phyloP scores from a whole-genome alignment of 2,113 vertebrate genomes.

The Nyctibius bracteatus region DNA sequence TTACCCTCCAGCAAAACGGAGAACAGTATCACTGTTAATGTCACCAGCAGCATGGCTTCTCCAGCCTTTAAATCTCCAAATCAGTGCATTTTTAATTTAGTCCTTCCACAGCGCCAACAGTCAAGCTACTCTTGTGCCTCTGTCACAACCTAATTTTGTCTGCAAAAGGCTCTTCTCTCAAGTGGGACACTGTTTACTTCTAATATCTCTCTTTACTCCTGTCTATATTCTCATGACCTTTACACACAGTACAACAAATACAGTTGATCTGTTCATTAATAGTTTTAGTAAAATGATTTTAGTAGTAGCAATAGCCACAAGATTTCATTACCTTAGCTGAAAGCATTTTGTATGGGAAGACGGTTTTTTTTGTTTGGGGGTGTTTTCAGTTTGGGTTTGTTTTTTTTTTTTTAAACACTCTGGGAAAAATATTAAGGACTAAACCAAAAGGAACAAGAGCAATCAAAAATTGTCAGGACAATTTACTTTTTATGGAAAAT shows the following conservation, averaged over 20 bases:
- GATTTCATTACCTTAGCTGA: not conserved
- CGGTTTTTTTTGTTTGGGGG: not conserved
- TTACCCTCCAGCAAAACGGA: not conserved
- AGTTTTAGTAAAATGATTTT: not conserved
- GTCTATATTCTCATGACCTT: not conserved
- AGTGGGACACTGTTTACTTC: not conserved
- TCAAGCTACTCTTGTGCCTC: not conserved
- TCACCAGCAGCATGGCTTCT: not conserved
- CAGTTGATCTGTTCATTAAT: not conserved
- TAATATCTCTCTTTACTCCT: not conserved
- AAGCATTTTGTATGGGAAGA: not conserved
- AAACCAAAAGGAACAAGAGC: not conserved
- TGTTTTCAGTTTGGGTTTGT: not conserved
- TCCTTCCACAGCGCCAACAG: not conserved
- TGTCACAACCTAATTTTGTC: not conserved
- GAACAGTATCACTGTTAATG: not conserved
- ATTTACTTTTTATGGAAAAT: not conserved
- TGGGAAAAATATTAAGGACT: not conserved
- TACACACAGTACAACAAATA: not conserved
- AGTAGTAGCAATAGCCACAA: not conserved
- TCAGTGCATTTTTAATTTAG: not conserved
- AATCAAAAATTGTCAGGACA: not conserved
- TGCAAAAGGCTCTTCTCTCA: not conserved
- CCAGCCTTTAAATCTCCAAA: not conserved
- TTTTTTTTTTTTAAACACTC: not conserved